A percentile compares a stretch with the other conserved stretches of the same genome.
Evolutionary conservation across 2,888 invertebrate species (phyloP).

Genomic region (Drepanosiphum platanoidis): DNA sequence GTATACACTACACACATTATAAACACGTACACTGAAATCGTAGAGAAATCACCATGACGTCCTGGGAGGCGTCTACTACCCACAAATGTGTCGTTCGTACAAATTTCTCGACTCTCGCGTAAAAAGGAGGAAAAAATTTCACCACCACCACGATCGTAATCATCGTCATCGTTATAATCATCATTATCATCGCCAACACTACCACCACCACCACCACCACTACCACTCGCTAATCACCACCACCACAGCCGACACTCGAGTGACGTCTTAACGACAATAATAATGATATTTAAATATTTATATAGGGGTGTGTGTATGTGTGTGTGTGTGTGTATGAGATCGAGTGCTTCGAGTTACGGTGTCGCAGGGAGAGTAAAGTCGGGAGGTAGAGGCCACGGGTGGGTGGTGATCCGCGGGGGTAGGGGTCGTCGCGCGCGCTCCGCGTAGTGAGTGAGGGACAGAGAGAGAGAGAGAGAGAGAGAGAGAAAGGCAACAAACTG

Average conservation of each 20-base stretch:
- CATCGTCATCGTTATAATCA: not conserved
- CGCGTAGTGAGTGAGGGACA: not conserved
- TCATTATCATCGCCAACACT: not conserved
- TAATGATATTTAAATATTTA: no score
- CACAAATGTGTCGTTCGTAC: slow-evolving; percentile 14
- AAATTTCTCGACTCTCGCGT: not conserved
- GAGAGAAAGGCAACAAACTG: not conserved
- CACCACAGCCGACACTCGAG: slow-evolving; percentile 49
- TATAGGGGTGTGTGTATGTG: not conserved
- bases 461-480: slow-evolving; percentile 10
- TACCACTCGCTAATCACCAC: slow-evolving; percentile 63
- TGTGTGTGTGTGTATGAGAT: not conserved
- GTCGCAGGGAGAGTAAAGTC: not conserved
- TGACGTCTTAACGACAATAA: not conserved
- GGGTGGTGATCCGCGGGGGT: no score
- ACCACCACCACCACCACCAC: not conserved
- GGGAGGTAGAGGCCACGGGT: not conserved
- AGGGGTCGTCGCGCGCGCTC: not conserved
- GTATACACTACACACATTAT: not conserved
- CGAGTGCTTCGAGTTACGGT: not conserved
- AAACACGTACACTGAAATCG: not conserved
- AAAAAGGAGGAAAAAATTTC: not conserved
- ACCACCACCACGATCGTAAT: not conserved
- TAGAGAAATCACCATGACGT: not conserved
- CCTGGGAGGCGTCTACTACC: not conserved